Evolutionary conservation across 2,797 vertebrate genomes (phyloP).

Genomic region (Galago senegalensis): DNA sequence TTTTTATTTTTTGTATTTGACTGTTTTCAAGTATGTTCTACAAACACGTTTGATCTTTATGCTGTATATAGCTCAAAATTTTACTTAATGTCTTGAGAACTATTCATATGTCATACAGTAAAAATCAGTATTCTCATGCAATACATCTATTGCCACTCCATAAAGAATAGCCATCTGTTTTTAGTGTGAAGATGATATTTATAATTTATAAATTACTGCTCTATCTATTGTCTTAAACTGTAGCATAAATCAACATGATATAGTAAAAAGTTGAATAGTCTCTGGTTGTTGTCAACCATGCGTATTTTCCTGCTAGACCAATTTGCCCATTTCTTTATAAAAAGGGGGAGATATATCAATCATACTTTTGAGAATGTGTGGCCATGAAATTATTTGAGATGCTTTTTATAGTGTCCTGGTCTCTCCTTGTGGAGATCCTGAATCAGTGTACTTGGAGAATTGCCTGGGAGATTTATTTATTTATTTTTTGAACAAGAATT

Average conservation of each 20-base stretch:
- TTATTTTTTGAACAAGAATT: not conserved
- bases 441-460: not conserved
- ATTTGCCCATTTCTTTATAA: not conserved
- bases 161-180: conserved; percentile 21
- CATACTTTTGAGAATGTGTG: conserved; percentile 7
- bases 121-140: too few species aligned
- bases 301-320: conserved; percentile 2
- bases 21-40: too few species aligned
- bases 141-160: not conserved
- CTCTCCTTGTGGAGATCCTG: not conserved
- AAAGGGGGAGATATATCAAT: not conserved
- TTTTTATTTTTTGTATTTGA: too few species aligned
- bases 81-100: too few species aligned
- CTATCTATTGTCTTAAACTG: not conserved
- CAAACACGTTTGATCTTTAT: too few species aligned
- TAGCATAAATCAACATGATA: not conserved
- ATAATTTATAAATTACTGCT: not conserved
- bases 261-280: not conserved
- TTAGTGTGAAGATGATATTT: not conserved
- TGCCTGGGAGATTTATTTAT: not conserved
- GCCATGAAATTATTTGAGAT: not conserved
- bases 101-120: too few species aligned
- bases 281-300: not conserved
- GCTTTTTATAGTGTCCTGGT: not conserved
- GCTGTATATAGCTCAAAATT: too few species aligned